These are phyloP conservation scores for Lithosia quadra DNA, from an alignment of 2,888 invertebrate genomes.

Conservation along the genomic window DNA sequence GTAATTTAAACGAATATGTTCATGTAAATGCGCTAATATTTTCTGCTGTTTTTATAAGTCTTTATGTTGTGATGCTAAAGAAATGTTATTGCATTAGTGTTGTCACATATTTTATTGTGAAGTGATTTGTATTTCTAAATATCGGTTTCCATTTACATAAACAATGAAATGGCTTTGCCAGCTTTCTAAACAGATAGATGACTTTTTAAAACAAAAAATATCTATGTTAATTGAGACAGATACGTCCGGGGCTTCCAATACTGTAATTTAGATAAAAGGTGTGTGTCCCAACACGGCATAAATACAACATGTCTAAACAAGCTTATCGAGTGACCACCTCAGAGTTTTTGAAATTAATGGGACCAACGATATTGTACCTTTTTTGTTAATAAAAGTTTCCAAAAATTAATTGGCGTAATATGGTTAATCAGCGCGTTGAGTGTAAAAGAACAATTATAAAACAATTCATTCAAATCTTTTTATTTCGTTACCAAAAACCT, in stretches of 20 bases:
- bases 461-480: slow-evolving; percentile 46
- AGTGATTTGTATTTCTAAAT: slow-evolving; percentile 15
- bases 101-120: slow-evolving; percentile 13
- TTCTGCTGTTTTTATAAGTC: slow-evolving; percentile 22
- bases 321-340: slow-evolving; percentile 81
- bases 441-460: slow-evolving; percentile 51
- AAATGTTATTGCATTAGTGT: slow-evolving; percentile 8
- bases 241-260: slow-evolving; percentile 78
- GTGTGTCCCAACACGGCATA: slow-evolving; percentile 76
- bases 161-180: slow-evolving; percentile 38
- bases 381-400: slow-evolving; percentile 51
- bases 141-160: slow-evolving; percentile 21
- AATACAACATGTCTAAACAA: slow-evolving; percentile 80
- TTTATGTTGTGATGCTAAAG: slow-evolving; percentile 8
- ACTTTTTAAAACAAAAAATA: slow-evolving; percentile 49
- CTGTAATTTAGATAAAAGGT: slow-evolving; percentile 81
- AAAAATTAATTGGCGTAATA: slow-evolving; percentile 50
- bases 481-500: slow-evolving; percentile 52
- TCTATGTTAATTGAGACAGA: slow-evolving; percentile 76
- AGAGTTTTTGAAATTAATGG: slow-evolving; percentile 80
- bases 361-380: slow-evolving; percentile 63
- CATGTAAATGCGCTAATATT: slow-evolving; percentile 32
- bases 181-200: slow-evolving; percentile 44
- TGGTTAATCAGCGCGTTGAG: slow-evolving; percentile 52
- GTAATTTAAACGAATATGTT: slow-evolving; percentile 61